A percentile compares a stretch with the other conserved stretches of the same genome.
Conservation (phyloP, 2,113 vertebrate species). For the Erythrocercus mccallii region DNA sequence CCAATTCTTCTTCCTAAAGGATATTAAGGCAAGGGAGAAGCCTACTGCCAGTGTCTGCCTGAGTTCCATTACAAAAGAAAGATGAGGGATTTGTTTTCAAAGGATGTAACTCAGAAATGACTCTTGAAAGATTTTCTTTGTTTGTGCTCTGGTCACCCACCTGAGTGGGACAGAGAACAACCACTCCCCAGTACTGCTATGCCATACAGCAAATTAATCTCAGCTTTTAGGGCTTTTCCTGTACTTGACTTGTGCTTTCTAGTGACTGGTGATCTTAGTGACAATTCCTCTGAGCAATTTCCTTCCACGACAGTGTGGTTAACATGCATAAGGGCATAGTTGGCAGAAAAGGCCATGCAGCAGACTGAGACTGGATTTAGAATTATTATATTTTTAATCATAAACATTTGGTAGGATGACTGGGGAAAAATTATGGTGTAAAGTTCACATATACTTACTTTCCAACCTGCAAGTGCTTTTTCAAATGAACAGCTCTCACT, state of each 20-base stretch:
- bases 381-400: neutral
- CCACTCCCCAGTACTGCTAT: neutral
- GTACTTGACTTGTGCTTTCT: neutral
- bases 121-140: neutral
- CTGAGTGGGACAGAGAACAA: neutral
- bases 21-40: neutral
- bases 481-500: slow-evolving; percentile 72
- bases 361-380: neutral
- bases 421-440: neutral
- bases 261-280: neutral
- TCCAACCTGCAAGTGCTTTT: slow-evolving; percentile 72
- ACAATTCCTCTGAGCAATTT: slow-evolving; percentile 62
- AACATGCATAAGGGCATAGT: slow-evolving; percentile 68
- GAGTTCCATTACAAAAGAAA: neutral
- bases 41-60: neutral
- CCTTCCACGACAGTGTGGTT: slow-evolving; percentile 8
- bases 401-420: slow-evolving; percentile 12
- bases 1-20: neutral
- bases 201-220: neutral
- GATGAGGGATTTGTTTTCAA: neutral
- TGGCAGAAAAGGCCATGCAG: slow-evolving; percentile 70
- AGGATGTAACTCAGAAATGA: neutral
- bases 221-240: neutral
- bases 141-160: neutral
- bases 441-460: slow-evolving; percentile 2